Base-by-base conservation (phyloP, 2,113 vertebrate species). In the Boleophthalmus pectinirostris region DNA sequence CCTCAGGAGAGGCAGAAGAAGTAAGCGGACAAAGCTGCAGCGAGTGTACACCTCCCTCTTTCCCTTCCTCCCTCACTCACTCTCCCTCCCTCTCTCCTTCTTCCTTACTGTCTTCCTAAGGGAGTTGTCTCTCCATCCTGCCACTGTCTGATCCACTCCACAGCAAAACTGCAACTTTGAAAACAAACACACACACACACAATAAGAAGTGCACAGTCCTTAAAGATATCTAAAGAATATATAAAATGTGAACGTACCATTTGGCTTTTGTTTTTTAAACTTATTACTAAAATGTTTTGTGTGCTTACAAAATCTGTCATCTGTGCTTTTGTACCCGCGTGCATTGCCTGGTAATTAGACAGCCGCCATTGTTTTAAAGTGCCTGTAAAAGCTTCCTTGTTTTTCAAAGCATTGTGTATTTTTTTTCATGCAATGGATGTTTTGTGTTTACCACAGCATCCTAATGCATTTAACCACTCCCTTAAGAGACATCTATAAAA, bases 291-390 rank as follows among this genome's bases (percentile, higher is more conserved):
- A 89, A 88, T 79, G 85, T 76, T 67, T 69, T 87, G 82, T 78
- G 83, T 85, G 82, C 87, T 90, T 85, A 83, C 81, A 88, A 88
- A 89, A 75, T 81, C 87, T 84, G 85, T 85, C 56, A 15, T 58
- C 5, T 82, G 29, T 83, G 88, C 86, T 89, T 88, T 77, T 82
- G 71, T 73, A 83, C 87, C 89, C 85, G 78, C 81, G 86, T 90
- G 88, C 88, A 86, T 89, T 88, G 88, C 84, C 85, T 86, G 73
- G 72, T 92, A 90, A 92, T 92, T 90, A 92, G 85, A 89, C 74
- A 54, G 51, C 20, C 7, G 79, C 85, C 85, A 88, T 92, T 90
- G 87, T 91, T 88, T 86, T 83, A 87, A 89, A 92, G 88, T 89
- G 85, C 66, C 82, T 90, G 90, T 91, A 89, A 92, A 93, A 91